Percentiles rank a stretch among this genome's conserved stretches.
Evolutionary conservation across 35 echinoderm and acorn worm genomes (phyloP).

Genomic region (Lytechinus variegatus): DNA sequence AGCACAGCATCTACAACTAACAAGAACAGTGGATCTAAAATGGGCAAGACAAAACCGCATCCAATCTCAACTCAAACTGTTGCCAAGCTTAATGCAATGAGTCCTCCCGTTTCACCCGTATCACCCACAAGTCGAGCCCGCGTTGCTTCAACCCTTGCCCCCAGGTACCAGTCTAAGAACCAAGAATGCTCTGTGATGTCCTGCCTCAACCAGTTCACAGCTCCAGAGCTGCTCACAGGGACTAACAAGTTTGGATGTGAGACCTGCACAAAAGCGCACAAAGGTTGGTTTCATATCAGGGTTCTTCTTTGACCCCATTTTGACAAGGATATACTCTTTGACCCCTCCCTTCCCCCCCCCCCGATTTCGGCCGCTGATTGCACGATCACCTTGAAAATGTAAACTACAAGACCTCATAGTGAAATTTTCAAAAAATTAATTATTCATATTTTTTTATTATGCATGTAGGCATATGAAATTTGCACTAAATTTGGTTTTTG

Average conservation of each 20-base stretch:
- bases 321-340: no score
- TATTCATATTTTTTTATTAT: no score
- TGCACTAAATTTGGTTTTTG: no score
- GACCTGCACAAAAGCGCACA: constrained; percentile 75
- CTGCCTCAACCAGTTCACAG: constrained; percentile 95
- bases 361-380: no score
- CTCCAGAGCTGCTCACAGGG: constrained; percentile 88
- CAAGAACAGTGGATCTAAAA: background rate
- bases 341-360: no score
- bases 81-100: background rate
- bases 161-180: constrained; percentile 75
- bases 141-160: constrained; percentile 69
- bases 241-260: constrained; percentile 96
- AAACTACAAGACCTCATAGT: no score
- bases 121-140: constrained; percentile 74
- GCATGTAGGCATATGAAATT: no score
- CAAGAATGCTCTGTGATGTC: constrained; percentile 95
- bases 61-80: constrained; percentile 31
- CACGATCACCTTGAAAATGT: no score
- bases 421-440: no score
- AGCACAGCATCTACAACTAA: background rate
- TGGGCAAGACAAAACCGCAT: constrained; percentile 32
- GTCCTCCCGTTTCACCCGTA: constrained; percentile 72
- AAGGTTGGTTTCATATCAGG: background rate
- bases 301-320: no score